Conservation (phyloP, 2,797 vertebrate species). For the Xiphophorus birchmanni region DNA sequence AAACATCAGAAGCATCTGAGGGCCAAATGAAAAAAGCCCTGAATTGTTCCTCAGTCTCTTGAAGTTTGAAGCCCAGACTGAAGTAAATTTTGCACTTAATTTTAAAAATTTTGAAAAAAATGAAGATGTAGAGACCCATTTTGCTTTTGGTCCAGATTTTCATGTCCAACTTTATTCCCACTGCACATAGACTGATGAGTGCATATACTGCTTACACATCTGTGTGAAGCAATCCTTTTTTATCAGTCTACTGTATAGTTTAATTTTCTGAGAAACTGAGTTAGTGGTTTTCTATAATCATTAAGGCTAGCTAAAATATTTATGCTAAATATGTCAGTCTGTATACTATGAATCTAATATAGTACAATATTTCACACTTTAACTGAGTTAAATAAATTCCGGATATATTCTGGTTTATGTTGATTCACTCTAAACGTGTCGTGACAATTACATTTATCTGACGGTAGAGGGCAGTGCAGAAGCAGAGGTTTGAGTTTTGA, state of each 20-base stretch:
- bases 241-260: background rate
- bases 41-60: background rate
- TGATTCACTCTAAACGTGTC: background rate
- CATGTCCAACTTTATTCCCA: background rate
- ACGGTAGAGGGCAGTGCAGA: conserved; percentile 42
- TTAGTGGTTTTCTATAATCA: background rate
- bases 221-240: background rate
- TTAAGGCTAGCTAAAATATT: background rate
- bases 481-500: too few species aligned
- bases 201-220: background rate
- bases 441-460: background rate
- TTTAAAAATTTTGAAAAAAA: background rate
- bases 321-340: background rate
- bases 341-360: background rate
- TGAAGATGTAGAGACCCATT: background rate
- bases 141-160: background rate
- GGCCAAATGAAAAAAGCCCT: background rate
- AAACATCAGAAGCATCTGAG: background rate
- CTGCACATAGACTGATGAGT: background rate
- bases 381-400: background rate
- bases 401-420: background rate
- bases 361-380: background rate
- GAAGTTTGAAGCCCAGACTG: background rate
- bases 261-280: background rate
- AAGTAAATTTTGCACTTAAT: background rate